Evolutionary conservation across 2,797 vertebrate genomes (phyloP).

Genomic region (Phataginus tetradactyla): DNA sequence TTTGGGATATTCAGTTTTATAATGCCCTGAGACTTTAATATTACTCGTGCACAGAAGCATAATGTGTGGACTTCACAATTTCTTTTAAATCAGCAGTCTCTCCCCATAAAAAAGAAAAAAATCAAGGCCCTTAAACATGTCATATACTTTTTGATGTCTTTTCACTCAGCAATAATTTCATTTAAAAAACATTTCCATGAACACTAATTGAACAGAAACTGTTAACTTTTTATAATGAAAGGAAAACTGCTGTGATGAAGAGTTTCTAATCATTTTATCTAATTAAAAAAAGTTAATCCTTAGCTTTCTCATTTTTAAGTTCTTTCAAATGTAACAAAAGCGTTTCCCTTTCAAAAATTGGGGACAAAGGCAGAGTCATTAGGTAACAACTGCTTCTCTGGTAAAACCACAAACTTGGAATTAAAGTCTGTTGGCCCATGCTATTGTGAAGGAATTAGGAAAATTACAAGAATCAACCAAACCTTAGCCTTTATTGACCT

Average conservation of each 20-base stretch:
- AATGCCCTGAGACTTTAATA: constrained; percentile 13
- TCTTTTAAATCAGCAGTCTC: constrained; percentile 19
- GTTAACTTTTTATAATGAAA: constrained; percentile 63
- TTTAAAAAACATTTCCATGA: constrained; percentile 52
- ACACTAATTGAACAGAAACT: constrained; percentile 43
- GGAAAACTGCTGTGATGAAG: constrained; percentile 45
- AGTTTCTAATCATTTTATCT: constrained; percentile 65
- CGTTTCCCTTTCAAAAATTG: constrained; percentile 33
- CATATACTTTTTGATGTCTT: constrained; percentile 1
- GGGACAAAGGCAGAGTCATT: constrained; percentile 38
- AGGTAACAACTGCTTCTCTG: neutral
- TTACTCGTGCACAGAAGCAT: neutral
- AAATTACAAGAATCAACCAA: constrained; percentile 43
- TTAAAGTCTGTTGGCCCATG: constrained; percentile 33
- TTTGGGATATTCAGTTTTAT: neutral
- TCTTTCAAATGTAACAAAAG: constrained; percentile 69
- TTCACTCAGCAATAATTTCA: constrained; percentile 60
- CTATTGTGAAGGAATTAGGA: constrained; percentile 57
- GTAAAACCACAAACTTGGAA: constrained; percentile 33
- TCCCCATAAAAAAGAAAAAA: neutral
- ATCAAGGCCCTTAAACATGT: neutral
- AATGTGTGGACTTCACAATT: neutral
- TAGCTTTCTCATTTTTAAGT: constrained; percentile 47
- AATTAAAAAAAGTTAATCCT: constrained; percentile 72
- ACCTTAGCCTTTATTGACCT: constrained; percentile 24